phyloP scores from a whole-genome alignment of 2,888 invertebrate genomes.

The Bembecia ichneumoniformis region DNA sequence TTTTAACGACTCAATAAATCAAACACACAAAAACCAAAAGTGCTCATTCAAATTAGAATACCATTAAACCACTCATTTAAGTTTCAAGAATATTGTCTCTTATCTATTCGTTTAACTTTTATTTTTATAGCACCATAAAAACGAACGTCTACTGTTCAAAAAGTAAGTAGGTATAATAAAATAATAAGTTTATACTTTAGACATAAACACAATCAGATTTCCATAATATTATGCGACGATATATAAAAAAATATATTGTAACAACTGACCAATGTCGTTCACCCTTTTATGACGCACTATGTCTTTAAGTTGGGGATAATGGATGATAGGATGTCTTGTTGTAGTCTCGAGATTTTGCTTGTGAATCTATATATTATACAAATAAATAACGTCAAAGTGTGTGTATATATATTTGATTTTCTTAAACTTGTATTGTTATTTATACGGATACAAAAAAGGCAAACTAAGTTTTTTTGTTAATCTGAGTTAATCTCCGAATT shows the following conservation, averaged over 20 bases:
- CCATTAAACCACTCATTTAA: conserved; percentile 19
- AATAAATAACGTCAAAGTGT: too few relatives aligned
- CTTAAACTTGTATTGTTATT: too few relatives aligned
- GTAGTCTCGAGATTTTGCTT: too few relatives aligned
- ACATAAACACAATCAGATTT: conserved; percentile 39
- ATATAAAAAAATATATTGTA: conserved; percentile 19
- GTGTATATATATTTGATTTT: too few relatives aligned
- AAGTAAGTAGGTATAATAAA: conserved; percentile 27
- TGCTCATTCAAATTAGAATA: conserved; percentile 12
- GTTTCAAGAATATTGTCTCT: conserved; percentile 20
- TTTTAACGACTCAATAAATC: conserved; percentile 1
- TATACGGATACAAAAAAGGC: too few relatives aligned
- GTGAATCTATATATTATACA: too few relatives aligned
- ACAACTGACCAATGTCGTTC: conserved; percentile 38
- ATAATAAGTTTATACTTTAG: conserved; percentile 26
- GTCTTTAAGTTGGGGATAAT: not conserved
- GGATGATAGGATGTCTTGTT: not conserved
- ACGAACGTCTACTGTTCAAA: conserved; percentile 23
- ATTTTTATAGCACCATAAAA: conserved; percentile 33
- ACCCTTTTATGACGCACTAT: conserved; percentile 17
- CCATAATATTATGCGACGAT: conserved; percentile 32
- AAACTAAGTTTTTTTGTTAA: too few relatives aligned
- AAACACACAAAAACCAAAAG: conserved; percentile 7
- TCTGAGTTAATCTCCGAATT: too few relatives aligned
- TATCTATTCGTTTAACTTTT: conserved; percentile 34